Conservation (phyloP, 2,888 invertebrate species). For the Lissonota sp. region DNA sequence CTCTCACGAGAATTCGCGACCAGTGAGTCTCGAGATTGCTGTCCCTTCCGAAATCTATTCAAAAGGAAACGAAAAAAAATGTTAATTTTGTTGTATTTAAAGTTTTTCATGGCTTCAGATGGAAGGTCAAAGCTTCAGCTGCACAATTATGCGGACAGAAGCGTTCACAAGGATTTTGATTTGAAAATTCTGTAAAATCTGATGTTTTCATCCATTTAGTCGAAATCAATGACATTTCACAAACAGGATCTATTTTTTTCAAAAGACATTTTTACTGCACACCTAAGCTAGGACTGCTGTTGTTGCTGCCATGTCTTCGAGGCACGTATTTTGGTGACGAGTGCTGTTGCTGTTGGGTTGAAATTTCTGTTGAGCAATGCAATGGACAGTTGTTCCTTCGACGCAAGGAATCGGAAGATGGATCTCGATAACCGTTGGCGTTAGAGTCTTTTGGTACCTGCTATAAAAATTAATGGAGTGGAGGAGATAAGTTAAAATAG, state of each 20-base stretch:
- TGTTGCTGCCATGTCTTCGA: conserved; percentile 70
- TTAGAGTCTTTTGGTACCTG: conserved; percentile 52
- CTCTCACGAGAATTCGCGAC: conserved; percentile 88
- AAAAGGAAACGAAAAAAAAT: conserved; percentile 1
- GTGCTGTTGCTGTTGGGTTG: conserved; percentile 62
- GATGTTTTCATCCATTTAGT: no score
- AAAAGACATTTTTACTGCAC: neutral
- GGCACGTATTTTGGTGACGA: conserved; percentile 72
- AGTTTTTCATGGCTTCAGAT: no score
- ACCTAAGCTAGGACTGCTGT: conserved; percentile 73
- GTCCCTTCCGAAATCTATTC: conserved; percentile 74
- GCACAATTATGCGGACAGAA: no score
- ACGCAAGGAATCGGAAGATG: conserved; percentile 68
- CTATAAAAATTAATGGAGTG: neutral
- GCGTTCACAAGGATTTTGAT: no score
- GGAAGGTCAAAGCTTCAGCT: no score
- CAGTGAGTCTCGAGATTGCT: conserved; percentile 87
- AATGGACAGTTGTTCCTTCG: conserved; percentile 76
- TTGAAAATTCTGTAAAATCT: no score
- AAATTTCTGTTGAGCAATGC: conserved; percentile 75
- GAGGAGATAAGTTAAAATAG: no score
- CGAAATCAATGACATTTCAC: no score
- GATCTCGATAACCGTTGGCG: conserved; percentile 59
- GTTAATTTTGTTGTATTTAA: no score
- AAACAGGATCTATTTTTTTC: neutral